phyloP scores from a whole-genome alignment of 2,888 invertebrate species.

The Liopterus haemorrhoidalis region DNA sequence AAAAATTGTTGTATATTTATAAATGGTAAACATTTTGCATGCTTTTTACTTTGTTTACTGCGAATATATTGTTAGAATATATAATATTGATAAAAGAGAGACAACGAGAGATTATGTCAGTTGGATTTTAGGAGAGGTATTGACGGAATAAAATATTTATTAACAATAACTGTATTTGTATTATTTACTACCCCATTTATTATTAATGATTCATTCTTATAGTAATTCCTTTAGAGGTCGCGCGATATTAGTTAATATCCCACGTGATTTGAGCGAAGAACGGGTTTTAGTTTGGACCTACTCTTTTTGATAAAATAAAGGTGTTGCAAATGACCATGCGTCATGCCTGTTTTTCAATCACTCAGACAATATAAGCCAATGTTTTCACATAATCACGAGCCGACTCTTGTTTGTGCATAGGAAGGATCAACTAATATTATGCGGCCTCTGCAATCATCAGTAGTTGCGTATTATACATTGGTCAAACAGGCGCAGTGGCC shows the following conservation, averaged over 20 bases:
- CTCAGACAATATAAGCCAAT: too few species aligned
- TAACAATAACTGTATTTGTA: constrained; percentile 10
- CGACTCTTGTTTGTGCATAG: too few species aligned
- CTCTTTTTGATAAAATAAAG: too few species aligned
- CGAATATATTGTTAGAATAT: constrained; percentile 18
- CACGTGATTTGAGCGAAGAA: too few species aligned
- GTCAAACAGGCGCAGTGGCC: too few species aligned
- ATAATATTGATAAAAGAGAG: constrained; percentile 14
- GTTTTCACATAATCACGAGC: too few species aligned
- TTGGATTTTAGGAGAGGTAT: constrained; percentile 11
- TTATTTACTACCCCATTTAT: not conserved
- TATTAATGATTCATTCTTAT: not conserved
- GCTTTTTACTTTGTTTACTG: constrained; percentile 18
- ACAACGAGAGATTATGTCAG: constrained; percentile 5
- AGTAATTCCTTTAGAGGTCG: not conserved
- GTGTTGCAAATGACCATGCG: too few species aligned
- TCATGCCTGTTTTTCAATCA: too few species aligned
- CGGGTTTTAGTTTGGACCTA: too few species aligned
- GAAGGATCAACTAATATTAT: too few species aligned
- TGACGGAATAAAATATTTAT: constrained; percentile 21
- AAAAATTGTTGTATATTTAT: constrained; percentile 19
- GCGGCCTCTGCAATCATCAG: too few species aligned
- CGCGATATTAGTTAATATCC: not conserved
- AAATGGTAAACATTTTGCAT: constrained; percentile 18
- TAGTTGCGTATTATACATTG: too few species aligned